phyloP scores from a whole-genome alignment of 35 echinoderm and acorn worm genomes.

The Ophioderma brevispina region DNA sequence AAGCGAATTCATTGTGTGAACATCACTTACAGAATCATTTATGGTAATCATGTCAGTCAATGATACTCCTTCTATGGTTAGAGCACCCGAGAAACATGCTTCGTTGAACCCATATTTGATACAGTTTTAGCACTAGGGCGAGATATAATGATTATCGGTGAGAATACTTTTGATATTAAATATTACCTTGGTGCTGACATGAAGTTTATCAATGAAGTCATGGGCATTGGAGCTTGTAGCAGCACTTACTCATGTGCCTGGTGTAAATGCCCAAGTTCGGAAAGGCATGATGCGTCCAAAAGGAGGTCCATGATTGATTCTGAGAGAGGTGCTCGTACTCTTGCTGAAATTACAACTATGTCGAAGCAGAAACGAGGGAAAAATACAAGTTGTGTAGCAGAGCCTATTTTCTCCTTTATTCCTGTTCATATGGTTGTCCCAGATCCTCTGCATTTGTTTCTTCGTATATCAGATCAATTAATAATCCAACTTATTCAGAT shows the following conservation, averaged over 20 bases:
- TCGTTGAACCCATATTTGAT: not conserved
- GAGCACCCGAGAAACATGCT: not conserved
- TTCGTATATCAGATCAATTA: constrained; percentile 61
- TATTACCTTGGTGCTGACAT: constrained; percentile 23
- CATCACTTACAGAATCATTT: not conserved
- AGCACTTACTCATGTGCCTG: not conserved
- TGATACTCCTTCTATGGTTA: not conserved
- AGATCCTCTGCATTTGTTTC: constrained; percentile 54
- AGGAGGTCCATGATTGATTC: constrained; percentile 7
- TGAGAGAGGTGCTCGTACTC: constrained; percentile 18
- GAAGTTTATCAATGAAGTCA: constrained; percentile 37
- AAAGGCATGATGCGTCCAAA: not conserved
- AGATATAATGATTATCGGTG: not conserved
- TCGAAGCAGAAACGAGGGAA: not conserved
- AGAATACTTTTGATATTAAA: not conserved
- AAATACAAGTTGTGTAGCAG: constrained; percentile 16
- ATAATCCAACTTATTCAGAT: constrained; percentile 27
- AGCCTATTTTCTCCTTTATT: constrained; percentile 52
- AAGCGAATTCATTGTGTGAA: constrained; percentile 8
- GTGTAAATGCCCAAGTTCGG: constrained; percentile 32
- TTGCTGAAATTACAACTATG: constrained; percentile 22
- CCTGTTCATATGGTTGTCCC: constrained; percentile 19
- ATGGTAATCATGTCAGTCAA: not conserved
- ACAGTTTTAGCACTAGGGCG: not conserved
- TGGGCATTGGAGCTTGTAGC: constrained; percentile 5